These are phyloP conservation scores for Eclectus roratus DNA, from an alignment of 2,113 vertebrate species.

Conservation along the genomic window DNA sequence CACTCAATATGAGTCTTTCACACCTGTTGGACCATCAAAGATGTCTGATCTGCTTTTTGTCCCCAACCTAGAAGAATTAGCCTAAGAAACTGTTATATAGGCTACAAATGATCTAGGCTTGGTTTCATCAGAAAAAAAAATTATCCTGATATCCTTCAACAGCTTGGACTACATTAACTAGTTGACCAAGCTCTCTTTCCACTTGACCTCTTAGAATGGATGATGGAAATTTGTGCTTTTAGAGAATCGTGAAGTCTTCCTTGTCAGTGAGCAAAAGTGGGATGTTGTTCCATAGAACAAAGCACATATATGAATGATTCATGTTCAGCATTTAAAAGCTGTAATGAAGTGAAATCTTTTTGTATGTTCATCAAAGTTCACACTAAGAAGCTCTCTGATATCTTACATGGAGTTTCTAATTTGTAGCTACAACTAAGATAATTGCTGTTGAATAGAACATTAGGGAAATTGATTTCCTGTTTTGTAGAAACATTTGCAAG, in stretches of 20 bases:
- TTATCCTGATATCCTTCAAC: neutral
- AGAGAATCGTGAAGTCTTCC: neutral
- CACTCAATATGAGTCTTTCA: neutral
- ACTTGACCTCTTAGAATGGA: neutral
- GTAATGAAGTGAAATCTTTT: neutral
- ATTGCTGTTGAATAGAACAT: neutral
- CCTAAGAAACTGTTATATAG: neutral
- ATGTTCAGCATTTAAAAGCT: neutral
- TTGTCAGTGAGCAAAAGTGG: neutral
- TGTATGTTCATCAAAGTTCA: neutral
- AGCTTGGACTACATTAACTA: neutral
- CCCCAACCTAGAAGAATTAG: neutral
- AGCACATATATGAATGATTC: neutral
- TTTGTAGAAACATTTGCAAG: neutral
- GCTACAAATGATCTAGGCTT: neutral
- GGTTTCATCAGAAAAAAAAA: neutral
- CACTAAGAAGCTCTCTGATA: neutral
- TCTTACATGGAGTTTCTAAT: neutral
- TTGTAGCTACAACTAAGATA: neutral
- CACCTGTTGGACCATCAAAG: neutral
- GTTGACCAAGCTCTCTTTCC: neutral
- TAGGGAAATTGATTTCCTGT: neutral
- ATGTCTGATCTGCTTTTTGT: neutral
- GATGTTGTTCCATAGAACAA: neutral
- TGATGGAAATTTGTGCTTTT: neutral